These are phyloP conservation scores for Pseudomyrmex pallidus DNA, from an alignment of 1,140 invertebrate genomes.

Conservation along the genomic window DNA sequence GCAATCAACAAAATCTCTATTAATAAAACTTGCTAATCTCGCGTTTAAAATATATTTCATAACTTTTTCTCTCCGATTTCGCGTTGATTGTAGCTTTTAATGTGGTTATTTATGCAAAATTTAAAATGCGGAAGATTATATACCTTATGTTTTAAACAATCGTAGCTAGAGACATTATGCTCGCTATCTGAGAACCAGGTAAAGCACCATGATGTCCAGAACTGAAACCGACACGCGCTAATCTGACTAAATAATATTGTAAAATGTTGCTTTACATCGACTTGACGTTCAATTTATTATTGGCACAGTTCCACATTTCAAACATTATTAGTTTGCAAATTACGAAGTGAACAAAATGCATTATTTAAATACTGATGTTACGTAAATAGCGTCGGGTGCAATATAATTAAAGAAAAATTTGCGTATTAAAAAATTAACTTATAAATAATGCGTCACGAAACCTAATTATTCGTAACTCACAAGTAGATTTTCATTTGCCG, in stretches of 20 bases:
- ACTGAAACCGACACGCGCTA: conserved; percentile 79
- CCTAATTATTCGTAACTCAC: no score
- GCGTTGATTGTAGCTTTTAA: neutral
- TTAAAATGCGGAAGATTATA: conserved; percentile 34
- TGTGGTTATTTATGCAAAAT: neutral
- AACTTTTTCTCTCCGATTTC: neutral
- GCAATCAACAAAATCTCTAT: no score
- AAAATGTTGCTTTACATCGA: neutral
- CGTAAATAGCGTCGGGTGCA: neutral
- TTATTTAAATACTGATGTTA: neutral
- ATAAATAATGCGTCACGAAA: no score
- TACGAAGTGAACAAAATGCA: neutral
- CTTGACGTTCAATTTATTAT: neutral
- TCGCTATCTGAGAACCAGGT: conserved; percentile 82
- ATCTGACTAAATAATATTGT: conserved; percentile 54
- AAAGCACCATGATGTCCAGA: conserved; percentile 82
- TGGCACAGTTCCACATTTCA: neutral
- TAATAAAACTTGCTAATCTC: no score
- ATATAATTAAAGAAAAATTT: neutral
- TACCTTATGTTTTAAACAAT: conserved; percentile 66
- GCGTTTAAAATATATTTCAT: neutral
- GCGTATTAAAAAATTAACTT: no score
- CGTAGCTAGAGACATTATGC: conserved; percentile 56
- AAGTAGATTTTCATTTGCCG: no score
- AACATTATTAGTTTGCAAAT: neutral